Conservation (phyloP, 2,888 invertebrate genomes). For the Pyralis farinalis region DNA sequence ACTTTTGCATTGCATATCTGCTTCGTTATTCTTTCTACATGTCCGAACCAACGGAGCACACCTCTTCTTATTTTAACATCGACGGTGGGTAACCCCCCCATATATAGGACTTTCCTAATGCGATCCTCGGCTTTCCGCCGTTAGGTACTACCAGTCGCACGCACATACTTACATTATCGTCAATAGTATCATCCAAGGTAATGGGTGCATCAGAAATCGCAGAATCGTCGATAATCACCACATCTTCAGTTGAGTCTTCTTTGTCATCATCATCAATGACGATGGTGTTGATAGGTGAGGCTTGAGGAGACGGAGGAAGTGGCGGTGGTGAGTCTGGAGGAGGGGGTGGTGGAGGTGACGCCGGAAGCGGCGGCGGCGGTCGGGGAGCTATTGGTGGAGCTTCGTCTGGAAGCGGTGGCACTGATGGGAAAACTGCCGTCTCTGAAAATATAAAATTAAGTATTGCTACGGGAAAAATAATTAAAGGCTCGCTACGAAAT, state of each 20-base stretch:
- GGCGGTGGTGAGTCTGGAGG: conserved; percentile 32
- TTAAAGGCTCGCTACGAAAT: too few relatives aligned
- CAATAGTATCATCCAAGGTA: conserved; percentile 11
- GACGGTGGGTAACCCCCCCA: too few relatives aligned
- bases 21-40: too few relatives aligned
- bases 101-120: too few relatives aligned
- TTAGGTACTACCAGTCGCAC: too few relatives aligned
- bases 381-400: conserved; percentile 53
- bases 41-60: too few relatives aligned
- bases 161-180: conserved; percentile 51
- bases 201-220: background rate
- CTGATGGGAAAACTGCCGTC: conserved; percentile 54
- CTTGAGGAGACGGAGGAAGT: conserved; percentile 26
- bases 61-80: too few relatives aligned
- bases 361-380: conserved; percentile 31
- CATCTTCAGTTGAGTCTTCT: conserved; percentile 29
- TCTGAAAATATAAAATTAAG: conserved; percentile 36
- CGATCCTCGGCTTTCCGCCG: too few relatives aligned
- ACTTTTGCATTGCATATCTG: too few relatives aligned
- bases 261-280: conserved; percentile 7
- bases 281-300: conserved; percentile 3
- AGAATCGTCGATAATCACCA: conserved; percentile 37
- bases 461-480: too few relatives aligned
- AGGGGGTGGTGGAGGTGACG: conserved; percentile 24
- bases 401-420: conserved; percentile 70